Evolutionary conservation across 1,140 invertebrate species (phyloP).

Genomic region (Microplitis demolitor): DNA sequence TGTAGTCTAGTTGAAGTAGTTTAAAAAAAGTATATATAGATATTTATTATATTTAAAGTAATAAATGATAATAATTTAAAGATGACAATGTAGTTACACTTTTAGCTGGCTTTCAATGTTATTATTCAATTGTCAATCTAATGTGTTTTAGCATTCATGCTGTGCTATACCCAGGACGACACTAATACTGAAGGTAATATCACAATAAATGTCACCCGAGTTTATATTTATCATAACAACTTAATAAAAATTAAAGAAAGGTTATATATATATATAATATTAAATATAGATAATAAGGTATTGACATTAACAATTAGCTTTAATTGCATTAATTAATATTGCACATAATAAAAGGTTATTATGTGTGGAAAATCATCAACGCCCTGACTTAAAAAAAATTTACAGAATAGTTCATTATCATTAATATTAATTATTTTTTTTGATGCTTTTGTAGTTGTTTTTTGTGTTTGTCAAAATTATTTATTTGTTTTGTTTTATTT

Average conservation of each 20-base stretch:
- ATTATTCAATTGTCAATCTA: constrained; percentile 52
- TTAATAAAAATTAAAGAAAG: background rate
- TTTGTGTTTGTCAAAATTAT: background rate
- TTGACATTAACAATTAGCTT: too few species aligned
- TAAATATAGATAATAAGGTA: too few species aligned
- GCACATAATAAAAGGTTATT: too few species aligned
- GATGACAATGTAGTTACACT: background rate
- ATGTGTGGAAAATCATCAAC: too few species aligned
- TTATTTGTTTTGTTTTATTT: background rate
- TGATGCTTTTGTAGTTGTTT: background rate
- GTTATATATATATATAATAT: too few species aligned
- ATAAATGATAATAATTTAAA: background rate
- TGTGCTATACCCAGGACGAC: constrained; percentile 90
- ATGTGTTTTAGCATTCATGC: constrained; percentile 86
- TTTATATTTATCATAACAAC: constrained; percentile 18
- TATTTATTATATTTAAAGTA: too few species aligned
- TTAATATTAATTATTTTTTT: background rate
- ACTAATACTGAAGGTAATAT: constrained; percentile 82
- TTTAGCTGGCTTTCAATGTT: constrained; percentile 26
- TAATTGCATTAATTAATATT: too few species aligned
- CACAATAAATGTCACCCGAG: background rate
- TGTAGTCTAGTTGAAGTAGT: too few species aligned
- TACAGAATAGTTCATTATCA: background rate
- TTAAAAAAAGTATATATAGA: too few species aligned
- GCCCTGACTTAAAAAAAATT: background rate